Conservation (phyloP, 2,888 invertebrate genomes). For the Drosophila mimica region DNA sequence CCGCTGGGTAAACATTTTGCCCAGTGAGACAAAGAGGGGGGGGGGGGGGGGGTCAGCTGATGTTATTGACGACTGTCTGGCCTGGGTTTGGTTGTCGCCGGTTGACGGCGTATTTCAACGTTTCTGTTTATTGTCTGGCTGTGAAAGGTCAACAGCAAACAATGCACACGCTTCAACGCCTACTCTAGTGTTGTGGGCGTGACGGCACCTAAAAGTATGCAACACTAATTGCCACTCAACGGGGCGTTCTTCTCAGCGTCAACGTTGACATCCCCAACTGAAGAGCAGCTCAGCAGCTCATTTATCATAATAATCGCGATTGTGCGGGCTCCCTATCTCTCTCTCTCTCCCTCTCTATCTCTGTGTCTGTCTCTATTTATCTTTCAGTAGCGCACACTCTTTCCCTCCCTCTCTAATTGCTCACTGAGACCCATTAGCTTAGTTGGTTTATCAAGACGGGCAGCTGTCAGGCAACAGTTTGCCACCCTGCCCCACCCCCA, state of each 20-base stretch:
- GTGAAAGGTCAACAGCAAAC: constrained; percentile 67
- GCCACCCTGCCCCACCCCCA: not conserved
- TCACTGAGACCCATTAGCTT: constrained; percentile 59
- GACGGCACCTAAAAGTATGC: constrained; percentile 67
- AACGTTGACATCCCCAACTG: constrained; percentile 50
- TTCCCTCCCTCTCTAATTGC: constrained; percentile 57
- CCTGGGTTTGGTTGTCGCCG: constrained; percentile 43
- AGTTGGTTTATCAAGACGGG: constrained; percentile 68
- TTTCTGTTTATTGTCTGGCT: constrained; percentile 61
- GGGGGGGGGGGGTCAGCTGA: constrained; percentile 10
- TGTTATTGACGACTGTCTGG: constrained; percentile 78
- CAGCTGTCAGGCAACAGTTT: constrained; percentile 57
- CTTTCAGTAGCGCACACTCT: constrained; percentile 27
- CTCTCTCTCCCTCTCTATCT: constrained; percentile 23
- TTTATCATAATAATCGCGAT: constrained; percentile 76
- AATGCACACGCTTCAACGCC: constrained; percentile 64
- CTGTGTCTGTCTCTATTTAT: constrained; percentile 9
- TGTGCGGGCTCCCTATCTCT: constrained; percentile 8
- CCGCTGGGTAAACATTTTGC: constrained; percentile 59
- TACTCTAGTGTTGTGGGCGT: constrained; percentile 25
- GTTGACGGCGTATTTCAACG: constrained; percentile 41
- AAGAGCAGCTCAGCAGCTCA: constrained; percentile 53
- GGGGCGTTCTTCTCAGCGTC: constrained; percentile 32
- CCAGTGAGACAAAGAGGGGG: not conserved
- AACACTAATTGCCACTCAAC: constrained; percentile 68